These are phyloP conservation scores for Peromyscus aztecus DNA, from an alignment of 2,797 vertebrate species.

Conservation along the genomic window DNA sequence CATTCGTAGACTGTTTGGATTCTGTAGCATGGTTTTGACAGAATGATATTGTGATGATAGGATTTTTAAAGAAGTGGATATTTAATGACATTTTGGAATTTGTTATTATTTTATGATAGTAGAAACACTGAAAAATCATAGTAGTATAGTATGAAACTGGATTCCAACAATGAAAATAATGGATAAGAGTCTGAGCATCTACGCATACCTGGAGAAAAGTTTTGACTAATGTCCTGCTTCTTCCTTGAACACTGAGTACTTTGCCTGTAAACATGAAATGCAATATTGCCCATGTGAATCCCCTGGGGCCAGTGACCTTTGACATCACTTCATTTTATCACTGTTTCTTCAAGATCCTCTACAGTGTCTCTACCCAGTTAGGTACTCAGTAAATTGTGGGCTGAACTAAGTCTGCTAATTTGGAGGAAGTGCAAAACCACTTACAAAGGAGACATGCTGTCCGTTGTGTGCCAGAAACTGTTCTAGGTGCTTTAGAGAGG, in stretches of 20 bases:
- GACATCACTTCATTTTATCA: background rate
- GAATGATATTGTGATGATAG: background rate
- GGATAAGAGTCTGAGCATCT: slow-evolving; percentile 6
- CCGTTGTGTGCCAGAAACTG: background rate
- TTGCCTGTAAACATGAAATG: background rate
- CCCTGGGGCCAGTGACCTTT: background rate
- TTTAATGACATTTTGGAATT: slow-evolving; percentile 63
- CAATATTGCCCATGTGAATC: background rate
- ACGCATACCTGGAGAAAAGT: background rate
- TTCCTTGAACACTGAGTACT: background rate
- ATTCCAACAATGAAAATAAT: slow-evolving; percentile 53
- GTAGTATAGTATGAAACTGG: slow-evolving; percentile 6
- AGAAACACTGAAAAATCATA: slow-evolving; percentile 42
- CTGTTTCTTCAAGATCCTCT: background rate
- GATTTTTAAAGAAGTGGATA: slow-evolving; percentile 27
- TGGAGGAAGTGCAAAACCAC: background rate
- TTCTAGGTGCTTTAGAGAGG: background rate
- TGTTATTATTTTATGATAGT: slow-evolving; percentile 43
- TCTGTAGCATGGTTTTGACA: slow-evolving; percentile 44
- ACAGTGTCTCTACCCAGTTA: background rate
- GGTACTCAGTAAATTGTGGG: background rate
- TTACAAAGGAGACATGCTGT: background rate
- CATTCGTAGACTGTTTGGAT: background rate
- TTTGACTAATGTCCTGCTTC: background rate
- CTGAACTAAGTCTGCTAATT: background rate